Evolutionary conservation across 2,797 vertebrate species (phyloP).

Genomic region (Urocyon cinereoargenteus): DNA sequence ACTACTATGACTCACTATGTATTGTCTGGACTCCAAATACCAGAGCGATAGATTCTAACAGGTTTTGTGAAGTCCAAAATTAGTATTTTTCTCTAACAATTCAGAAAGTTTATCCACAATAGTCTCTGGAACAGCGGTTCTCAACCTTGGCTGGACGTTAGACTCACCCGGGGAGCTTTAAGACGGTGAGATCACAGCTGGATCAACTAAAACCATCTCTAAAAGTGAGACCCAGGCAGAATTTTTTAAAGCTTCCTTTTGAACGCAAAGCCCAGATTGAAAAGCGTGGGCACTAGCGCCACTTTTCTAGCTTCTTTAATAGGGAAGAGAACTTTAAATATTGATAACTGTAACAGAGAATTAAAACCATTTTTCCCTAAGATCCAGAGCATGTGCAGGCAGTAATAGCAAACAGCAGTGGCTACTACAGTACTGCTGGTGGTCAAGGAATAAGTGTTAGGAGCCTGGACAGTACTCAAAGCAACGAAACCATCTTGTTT

Average conservation of each 20-base stretch:
- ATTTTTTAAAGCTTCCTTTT: neutral
- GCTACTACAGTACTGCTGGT: no score
- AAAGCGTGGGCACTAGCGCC: neutral
- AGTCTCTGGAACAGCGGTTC: neutral
- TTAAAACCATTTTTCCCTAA: neutral
- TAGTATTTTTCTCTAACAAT: conserved; percentile 17
- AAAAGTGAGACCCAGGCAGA: neutral
- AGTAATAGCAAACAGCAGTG: neutral
- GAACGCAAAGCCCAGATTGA: neutral
- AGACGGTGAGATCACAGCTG: neutral
- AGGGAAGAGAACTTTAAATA: neutral
- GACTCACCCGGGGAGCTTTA: neutral
- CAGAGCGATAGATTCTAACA: neutral
- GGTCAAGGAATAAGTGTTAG: neutral
- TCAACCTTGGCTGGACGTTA: neutral
- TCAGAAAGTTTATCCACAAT: neutral
- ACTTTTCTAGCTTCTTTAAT: neutral
- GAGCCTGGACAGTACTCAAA: neutral
- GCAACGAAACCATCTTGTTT: neutral
- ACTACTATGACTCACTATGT: neutral
- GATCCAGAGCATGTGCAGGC: neutral
- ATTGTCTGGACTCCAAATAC: neutral
- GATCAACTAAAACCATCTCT: neutral
- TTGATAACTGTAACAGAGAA: neutral
- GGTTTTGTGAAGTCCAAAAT: neutral